phyloP scores from a whole-genome alignment of 2,888 invertebrate species.

The Cephus rjabovi region DNA sequence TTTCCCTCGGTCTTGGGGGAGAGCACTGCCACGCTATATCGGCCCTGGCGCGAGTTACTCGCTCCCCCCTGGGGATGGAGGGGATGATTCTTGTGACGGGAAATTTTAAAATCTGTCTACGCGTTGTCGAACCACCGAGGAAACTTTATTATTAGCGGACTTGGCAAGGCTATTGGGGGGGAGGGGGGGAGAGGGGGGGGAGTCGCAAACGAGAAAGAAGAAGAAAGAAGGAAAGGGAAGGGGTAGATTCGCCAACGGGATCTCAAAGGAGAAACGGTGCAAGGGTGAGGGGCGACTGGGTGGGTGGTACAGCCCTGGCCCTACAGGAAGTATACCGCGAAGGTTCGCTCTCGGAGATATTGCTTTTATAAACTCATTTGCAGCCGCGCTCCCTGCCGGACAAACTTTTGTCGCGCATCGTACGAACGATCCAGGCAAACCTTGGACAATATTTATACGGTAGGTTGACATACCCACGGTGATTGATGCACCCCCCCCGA shows the following conservation, averaged over 20 bases:
- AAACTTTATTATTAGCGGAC: constrained; percentile 66
- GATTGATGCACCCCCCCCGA: constrained; percentile 51
- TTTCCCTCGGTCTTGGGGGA: constrained; percentile 65
- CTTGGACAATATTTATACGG: neutral
- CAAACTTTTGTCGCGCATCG: constrained; percentile 28
- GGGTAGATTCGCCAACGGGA: neutral
- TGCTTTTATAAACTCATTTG: constrained; percentile 66
- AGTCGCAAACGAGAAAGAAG: neutral
- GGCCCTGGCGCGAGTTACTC: constrained; percentile 14
- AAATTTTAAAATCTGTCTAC: constrained; percentile 67
- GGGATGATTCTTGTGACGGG: constrained; percentile 62
- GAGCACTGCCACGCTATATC: constrained; percentile 23
- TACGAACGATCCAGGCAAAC: neutral
- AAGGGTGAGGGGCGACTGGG: constrained; percentile 13
- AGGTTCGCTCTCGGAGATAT: constrained; percentile 52
- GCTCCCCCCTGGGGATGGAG: constrained; percentile 17
- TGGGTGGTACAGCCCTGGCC: constrained; percentile 11
- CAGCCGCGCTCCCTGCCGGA: constrained; percentile 46
- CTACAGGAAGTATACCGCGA: constrained; percentile 26
- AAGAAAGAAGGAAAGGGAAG: neutral
- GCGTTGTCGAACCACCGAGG: constrained; percentile 66
- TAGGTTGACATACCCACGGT: constrained; percentile 45
- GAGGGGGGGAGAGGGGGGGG: neutral
- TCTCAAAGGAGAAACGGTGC: neutral
- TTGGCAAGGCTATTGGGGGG: neutral